Evolutionary conservation across 1,140 invertebrate genomes (phyloP).

Genomic region (Papilio xuthus): DNA sequence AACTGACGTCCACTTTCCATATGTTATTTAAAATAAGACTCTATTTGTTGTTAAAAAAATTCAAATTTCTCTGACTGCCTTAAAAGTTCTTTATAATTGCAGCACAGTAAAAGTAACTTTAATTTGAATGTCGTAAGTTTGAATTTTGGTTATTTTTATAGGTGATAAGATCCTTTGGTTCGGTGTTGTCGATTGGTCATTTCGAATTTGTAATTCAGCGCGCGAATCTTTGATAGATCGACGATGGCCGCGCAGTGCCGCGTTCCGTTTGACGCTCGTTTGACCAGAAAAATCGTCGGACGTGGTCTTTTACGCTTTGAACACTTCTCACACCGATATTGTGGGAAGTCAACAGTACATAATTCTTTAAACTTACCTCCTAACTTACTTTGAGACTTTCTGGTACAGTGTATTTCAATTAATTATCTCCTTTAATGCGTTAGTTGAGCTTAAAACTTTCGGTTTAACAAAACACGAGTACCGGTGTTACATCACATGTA

Average conservation of each 20-base stretch:
- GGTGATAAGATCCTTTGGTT: slow-evolving; percentile 67
- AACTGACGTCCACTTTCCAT: slow-evolving; percentile 50
- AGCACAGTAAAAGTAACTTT: slow-evolving; percentile 64
- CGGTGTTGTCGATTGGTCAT: slow-evolving; percentile 69
- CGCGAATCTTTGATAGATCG: slow-evolving; percentile 75
- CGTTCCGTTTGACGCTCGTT: slow-evolving; percentile 57
- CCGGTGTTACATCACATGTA: too few species aligned
- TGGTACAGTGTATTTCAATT: too few species aligned
- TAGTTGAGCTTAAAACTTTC: too few species aligned
- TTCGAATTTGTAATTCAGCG: slow-evolving; percentile 71
- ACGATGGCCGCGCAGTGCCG: slow-evolving; percentile 57
- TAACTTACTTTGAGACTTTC: neutral
- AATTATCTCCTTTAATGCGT: too few species aligned
- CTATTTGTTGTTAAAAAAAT: slow-evolving; percentile 41
- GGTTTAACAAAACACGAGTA: too few species aligned
- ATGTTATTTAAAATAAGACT: slow-evolving; percentile 41
- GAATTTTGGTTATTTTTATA: slow-evolving; percentile 68
- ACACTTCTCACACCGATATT: neutral
- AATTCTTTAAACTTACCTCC: neutral
- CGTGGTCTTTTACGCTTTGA: slow-evolving; percentile 25
- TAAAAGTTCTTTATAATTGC: slow-evolving; percentile 28
- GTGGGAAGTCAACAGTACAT: neutral
- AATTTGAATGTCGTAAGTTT: slow-evolving; percentile 67
- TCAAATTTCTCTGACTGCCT: slow-evolving; percentile 38
- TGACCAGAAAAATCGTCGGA: slow-evolving; percentile 74